Percentiles rank a stretch among this genome's conserved stretches.
Evolutionary conservation across 2,888 invertebrate species (phyloP).

Genomic region (Sphaerophoria rueppellii): DNA sequence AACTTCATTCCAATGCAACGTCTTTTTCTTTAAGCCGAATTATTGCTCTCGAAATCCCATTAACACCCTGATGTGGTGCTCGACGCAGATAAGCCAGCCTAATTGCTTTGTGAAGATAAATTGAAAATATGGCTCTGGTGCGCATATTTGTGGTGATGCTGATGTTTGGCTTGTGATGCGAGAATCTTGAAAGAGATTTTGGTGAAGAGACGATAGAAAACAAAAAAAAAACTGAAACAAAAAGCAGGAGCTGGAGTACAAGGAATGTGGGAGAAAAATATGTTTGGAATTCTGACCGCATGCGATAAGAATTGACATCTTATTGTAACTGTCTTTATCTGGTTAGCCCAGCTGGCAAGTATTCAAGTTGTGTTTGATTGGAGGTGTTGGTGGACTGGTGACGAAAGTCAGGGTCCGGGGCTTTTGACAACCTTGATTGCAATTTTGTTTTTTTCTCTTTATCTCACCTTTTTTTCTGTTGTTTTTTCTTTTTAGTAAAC

Average conservation of each 20-base stretch:
- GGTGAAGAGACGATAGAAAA: not conserved
- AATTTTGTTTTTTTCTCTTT: constrained; percentile 3
- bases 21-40: constrained; percentile 52
- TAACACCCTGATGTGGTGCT: constrained; percentile 72
- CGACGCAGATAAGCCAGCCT: constrained; percentile 62
- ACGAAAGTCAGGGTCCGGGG: too few species aligned
- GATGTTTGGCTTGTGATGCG: not conserved
- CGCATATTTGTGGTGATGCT: constrained; percentile 50
- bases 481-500: constrained; percentile 31
- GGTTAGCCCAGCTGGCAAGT: not conserved
- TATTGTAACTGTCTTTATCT: constrained; percentile 36
- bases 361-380: too few species aligned
- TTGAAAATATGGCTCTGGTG: constrained; percentile 64
- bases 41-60: constrained; percentile 66
- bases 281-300: constrained; percentile 58
- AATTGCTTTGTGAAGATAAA: constrained; percentile 64
- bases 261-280: constrained; percentile 19
- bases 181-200: not conserved
- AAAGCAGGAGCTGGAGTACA: not conserved
- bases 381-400: too few species aligned
- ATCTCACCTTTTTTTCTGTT: not conserved
- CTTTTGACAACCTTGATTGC: constrained; percentile 23
- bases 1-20: not conserved
- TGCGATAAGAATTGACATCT: constrained; percentile 63
- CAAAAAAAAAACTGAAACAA: constrained; percentile 3